Conservation (phyloP, 1,140 invertebrate genomes). For the Drosophila sucinea region DNA sequence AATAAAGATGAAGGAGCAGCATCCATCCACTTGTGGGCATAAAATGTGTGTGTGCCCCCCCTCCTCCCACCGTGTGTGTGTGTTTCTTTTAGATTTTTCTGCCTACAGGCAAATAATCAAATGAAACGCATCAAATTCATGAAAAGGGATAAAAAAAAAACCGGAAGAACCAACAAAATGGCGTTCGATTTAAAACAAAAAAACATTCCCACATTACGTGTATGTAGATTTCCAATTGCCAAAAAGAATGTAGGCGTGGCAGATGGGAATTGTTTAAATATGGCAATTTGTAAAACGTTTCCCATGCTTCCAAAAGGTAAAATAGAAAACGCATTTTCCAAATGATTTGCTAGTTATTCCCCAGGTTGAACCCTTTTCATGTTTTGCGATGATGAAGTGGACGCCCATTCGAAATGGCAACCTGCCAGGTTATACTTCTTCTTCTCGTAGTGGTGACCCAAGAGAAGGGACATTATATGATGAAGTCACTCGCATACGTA, state of each 20-base stretch:
- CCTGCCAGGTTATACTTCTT: slow-evolving; percentile 3
- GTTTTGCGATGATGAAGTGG: slow-evolving; percentile 18
- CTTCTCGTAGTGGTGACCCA: slow-evolving; percentile 22
- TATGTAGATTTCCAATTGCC: too few relatives aligned
- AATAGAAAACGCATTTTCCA: slow-evolving; percentile 11
- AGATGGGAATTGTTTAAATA: not conserved
- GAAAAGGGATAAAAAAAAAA: slow-evolving; percentile 64
- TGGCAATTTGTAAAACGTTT: not conserved
- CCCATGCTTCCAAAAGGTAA: not conserved
- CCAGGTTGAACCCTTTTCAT: slow-evolving; percentile 12
- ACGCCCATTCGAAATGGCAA: slow-evolving; percentile 57
- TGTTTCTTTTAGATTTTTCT: slow-evolving; percentile 48
- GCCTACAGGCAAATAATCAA: slow-evolving; percentile 70
- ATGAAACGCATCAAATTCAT: slow-evolving; percentile 77
- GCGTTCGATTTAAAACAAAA: slow-evolving; percentile 67
- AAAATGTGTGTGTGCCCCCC: slow-evolving; percentile 30
- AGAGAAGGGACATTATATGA: slow-evolving; percentile 8
- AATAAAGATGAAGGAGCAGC: slow-evolving; percentile 30
- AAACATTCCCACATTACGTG: not conserved
- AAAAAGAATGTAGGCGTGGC: too few relatives aligned
- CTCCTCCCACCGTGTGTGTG: not conserved
- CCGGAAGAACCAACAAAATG: slow-evolving; percentile 51
- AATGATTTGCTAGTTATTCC: slow-evolving; percentile 13
- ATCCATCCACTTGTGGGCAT: slow-evolving; percentile 67
- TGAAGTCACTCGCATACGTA: slow-evolving; percentile 24